These are phyloP conservation scores for Amphiprion ocellaris DNA, from an alignment of 2,113 vertebrate species.

Conservation along the genomic window DNA sequence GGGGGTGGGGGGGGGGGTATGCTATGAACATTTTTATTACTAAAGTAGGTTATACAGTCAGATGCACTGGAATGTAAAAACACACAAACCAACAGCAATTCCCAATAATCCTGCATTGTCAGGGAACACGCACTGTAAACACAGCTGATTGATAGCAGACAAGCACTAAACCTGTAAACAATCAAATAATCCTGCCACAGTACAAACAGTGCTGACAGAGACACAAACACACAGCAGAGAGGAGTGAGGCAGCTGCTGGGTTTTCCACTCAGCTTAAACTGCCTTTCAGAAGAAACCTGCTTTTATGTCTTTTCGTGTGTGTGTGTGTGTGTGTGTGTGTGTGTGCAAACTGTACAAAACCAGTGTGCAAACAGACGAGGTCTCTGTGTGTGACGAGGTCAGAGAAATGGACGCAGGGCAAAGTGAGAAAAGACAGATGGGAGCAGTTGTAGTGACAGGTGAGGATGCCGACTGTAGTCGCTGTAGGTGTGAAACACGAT, in stretches of 20 bases:
- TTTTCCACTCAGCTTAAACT: slow-evolving; percentile 9
- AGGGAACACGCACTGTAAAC: slow-evolving; percentile 41
- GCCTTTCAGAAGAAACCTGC: slow-evolving; percentile 27
- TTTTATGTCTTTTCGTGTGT: not conserved
- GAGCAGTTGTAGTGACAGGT: slow-evolving; percentile 67
- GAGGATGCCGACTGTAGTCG: slow-evolving; percentile 48
- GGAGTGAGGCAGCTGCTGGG: slow-evolving; percentile 6
- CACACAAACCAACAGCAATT: slow-evolving; percentile 8
- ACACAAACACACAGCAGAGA: slow-evolving; percentile 27
- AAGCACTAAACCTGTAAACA: slow-evolving; percentile 60
- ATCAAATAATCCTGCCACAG: slow-evolving; percentile 52
- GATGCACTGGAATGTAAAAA: slow-evolving; percentile 7
- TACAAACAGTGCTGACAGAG: slow-evolving; percentile 49
- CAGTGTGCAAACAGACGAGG: slow-evolving; percentile 42
- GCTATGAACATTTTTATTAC: slow-evolving; percentile 4
- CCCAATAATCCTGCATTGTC: slow-evolving; percentile 28
- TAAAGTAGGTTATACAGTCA: slow-evolving; percentile 33
- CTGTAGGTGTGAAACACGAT: slow-evolving; percentile 52
- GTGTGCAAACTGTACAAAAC: slow-evolving; percentile 21
- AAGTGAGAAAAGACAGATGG: slow-evolving; percentile 71
- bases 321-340: slow-evolving; percentile 6
- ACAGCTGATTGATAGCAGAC: slow-evolving; percentile 54
- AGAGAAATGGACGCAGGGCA: slow-evolving; percentile 45
- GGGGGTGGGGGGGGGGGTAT: not conserved
- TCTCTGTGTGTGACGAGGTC: slow-evolving; percentile 41